A percentile compares a stretch with the other conserved stretches of the same genome.
phyloP scores from a whole-genome alignment of 1,140 invertebrate species.

The Brachionus plicatilis region DNA sequence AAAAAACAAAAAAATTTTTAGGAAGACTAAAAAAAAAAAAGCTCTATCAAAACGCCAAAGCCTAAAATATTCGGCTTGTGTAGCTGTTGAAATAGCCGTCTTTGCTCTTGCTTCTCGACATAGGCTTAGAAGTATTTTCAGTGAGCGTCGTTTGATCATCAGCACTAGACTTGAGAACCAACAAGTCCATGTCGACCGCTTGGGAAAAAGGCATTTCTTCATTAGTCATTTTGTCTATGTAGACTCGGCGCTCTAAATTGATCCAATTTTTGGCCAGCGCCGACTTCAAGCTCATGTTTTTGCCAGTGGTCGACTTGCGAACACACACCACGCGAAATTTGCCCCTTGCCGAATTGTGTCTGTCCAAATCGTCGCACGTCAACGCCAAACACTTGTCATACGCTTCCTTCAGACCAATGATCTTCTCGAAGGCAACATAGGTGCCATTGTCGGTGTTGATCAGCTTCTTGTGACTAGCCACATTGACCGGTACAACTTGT shows the following conservation, averaged over 20 bases:
- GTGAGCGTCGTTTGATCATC: neutral
- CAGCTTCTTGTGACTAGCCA: neutral
- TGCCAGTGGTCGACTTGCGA: slow-evolving; percentile 21
- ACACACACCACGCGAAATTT: neutral
- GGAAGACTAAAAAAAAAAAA: neutral
- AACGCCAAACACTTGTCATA: neutral
- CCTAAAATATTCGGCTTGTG: neutral
- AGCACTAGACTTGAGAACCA: neutral
- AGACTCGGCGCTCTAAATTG: neutral
- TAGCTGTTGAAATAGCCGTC: neutral
- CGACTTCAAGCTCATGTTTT: slow-evolving; percentile 10
- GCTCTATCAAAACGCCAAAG: neutral
- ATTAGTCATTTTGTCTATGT: slow-evolving; percentile 27
- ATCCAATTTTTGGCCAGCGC: slow-evolving; percentile 37
- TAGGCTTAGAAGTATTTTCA: neutral
- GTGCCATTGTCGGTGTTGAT: neutral
- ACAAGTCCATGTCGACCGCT: slow-evolving; percentile 20
- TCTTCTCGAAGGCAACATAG: neutral
- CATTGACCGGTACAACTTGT: neutral
- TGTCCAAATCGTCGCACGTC: slow-evolving; percentile 19
- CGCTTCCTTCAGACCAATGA: slow-evolving; percentile 16
- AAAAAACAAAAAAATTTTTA: neutral
- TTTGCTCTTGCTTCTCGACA: neutral
- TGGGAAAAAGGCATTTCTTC: slow-evolving; percentile 33
- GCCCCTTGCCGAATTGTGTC: neutral